These are phyloP conservation scores for Ptychoptera albimana DNA, from an alignment of 2,888 invertebrate genomes.

Conservation along the genomic window DNA sequence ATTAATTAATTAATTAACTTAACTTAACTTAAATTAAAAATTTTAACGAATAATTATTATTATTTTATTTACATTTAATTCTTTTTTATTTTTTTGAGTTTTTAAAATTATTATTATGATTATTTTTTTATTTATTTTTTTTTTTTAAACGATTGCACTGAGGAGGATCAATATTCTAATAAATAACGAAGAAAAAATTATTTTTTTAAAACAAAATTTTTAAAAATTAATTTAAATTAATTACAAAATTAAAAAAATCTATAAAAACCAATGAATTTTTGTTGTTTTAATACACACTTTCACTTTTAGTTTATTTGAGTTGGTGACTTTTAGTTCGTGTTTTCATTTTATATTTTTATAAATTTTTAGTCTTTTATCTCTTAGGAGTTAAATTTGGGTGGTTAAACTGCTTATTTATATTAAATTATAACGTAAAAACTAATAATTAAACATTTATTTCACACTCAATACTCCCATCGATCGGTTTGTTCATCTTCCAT, in stretches of 20 bases:
- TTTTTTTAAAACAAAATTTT: not conserved
- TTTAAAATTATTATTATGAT: conserved; percentile 9
- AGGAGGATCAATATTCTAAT: conserved; percentile 2
- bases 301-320: too few relatives aligned
- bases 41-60: not conserved
- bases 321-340: not conserved
- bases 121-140: conserved; percentile 5
- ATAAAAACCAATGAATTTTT: too few relatives aligned
- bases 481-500: conserved; percentile 34
- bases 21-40: not conserved
- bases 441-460: not conserved
- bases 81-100: conserved; percentile 7
- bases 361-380: not conserved
- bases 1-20: too few relatives aligned
- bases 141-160: conserved; percentile 9
- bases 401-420: not conserved
- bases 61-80: conserved; percentile 4
- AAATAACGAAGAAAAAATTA: conserved; percentile 1
- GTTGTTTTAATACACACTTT: too few relatives aligned
- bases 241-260: too few relatives aligned
- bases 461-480: conserved; percentile 41
- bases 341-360: not conserved
- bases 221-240: too few relatives aligned
- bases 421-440: not conserved
- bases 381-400: not conserved